Evolutionary conservation across 2,797 vertebrate species (phyloP).

Genomic region (Centropyge bicolor): DNA sequence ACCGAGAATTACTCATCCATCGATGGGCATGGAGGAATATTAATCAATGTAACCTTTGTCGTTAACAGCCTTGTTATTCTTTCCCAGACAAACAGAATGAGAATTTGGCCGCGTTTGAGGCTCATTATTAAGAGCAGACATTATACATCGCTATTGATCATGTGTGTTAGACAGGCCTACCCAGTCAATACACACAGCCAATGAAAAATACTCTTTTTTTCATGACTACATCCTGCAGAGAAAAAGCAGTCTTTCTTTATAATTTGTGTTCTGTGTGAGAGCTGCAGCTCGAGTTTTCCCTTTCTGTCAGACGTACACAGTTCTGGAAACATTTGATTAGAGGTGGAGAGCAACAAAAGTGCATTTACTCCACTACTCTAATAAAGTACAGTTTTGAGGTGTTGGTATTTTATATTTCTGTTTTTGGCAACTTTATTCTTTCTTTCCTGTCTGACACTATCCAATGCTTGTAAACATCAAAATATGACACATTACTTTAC

Average conservation of each 20-base stretch:
- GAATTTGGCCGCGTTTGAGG: conserved; percentile 66
- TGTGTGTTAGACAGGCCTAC: conserved; percentile 64
- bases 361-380: background rate
- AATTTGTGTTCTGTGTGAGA: conserved; percentile 15
- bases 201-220: conserved; percentile 65
- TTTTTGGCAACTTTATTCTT: background rate
- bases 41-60: conserved; percentile 83
- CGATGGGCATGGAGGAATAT: conserved; percentile 71
- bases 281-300: conserved; percentile 15
- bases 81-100: conserved; percentile 78
- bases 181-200: conserved; percentile 64
- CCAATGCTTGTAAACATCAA: background rate
- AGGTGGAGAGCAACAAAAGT: conserved; percentile 10
- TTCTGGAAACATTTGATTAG: conserved; percentile 30
- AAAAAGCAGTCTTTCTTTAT: conserved; percentile 50
- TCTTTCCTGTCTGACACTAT: background rate
- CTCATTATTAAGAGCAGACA: conserved; percentile 76
- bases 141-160: conserved; percentile 81
- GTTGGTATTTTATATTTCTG: background rate
- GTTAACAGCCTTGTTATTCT: conserved; percentile 84
- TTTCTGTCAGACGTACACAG: conserved; percentile 22
- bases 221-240: conserved; percentile 67
- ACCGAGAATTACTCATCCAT: conserved; percentile 77
- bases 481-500: background rate
- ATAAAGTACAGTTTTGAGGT: background rate